phyloP scores from a whole-genome alignment of 1,140 invertebrate species.

The Andricus grossulariae region DNA sequence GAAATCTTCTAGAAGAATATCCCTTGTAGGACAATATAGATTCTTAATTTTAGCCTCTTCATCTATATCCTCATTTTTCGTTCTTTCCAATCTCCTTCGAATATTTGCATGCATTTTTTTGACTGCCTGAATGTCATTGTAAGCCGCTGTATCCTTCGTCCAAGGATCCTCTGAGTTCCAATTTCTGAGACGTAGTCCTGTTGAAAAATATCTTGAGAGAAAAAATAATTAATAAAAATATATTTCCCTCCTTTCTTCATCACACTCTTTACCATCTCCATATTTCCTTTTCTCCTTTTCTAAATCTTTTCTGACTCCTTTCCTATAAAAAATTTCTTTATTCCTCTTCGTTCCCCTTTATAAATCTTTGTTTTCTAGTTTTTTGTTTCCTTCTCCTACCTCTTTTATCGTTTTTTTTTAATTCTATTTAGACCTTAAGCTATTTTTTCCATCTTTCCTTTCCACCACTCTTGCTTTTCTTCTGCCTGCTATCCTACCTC shows the following conservation, averaged over 20 bases:
- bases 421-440: too few species aligned
- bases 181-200: constrained; percentile 66
- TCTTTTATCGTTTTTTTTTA: too few species aligned
- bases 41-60: constrained; percentile 53
- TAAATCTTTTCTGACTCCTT: too few species aligned
- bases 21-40: constrained; percentile 72
- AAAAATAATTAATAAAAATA: background rate
- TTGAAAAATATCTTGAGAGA: constrained; percentile 71
- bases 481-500: too few species aligned
- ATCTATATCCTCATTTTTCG: constrained; percentile 51
- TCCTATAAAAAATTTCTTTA: too few species aligned
- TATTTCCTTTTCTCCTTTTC: too few species aligned
- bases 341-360: too few species aligned
- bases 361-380: too few species aligned
- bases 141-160: constrained; percentile 63
- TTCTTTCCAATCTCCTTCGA: constrained; percentile 57
- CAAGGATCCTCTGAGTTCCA: constrained; percentile 76
- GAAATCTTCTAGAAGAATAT: constrained; percentile 44
- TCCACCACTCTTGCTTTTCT: too few species aligned
- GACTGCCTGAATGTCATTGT: constrained; percentile 72
- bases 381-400: too few species aligned
- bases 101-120: constrained; percentile 70
- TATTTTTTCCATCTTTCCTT: too few species aligned
- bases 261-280: too few species aligned
- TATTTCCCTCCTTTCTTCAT: background rate